Evolutionary conservation across 2,888 invertebrate genomes (phyloP).

Genomic region (Dryadula phaetusa): DNA sequence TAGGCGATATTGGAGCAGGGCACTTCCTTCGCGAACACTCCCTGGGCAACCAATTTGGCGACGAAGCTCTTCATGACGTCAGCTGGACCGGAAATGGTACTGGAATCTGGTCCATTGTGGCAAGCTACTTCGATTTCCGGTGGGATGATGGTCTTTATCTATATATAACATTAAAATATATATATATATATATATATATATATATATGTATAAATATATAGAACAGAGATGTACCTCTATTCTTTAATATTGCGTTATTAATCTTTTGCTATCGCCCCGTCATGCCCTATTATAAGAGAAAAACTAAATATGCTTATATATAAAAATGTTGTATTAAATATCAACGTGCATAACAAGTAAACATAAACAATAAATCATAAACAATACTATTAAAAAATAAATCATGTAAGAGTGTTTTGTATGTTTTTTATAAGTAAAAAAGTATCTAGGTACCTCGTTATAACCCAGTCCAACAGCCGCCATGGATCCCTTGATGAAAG

Average conservation of each 20-base stretch:
- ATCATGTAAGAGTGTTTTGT: no score
- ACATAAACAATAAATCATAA: no score
- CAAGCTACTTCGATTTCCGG: constrained; percentile 93
- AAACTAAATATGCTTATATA: no score
- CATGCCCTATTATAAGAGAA: no score
- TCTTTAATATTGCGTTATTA: background rate
- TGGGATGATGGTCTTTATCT: constrained; percentile 87
- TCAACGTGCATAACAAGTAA: no score
- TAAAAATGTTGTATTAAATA: no score
- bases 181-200: background rate
- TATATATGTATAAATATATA: background rate
- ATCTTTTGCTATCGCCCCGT: no score
- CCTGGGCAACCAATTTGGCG: constrained; percentile 86
- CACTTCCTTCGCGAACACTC: constrained; percentile 92
- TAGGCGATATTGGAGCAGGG: constrained; percentile 95
- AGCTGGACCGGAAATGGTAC: constrained; percentile 95
- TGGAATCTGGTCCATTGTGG: constrained; percentile 93
- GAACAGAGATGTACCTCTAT: background rate
- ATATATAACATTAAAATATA: constrained; percentile 25
- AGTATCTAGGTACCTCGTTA: constrained; percentile 69
- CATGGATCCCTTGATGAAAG: constrained; percentile 91
- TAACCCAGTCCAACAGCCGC: constrained; percentile 91
- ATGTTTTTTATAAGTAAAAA: no score
- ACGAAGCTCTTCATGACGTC: constrained; percentile 88
- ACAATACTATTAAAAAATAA: no score